Base-by-base conservation (phyloP, 2,888 invertebrate genomes). In the Andrena flavipes region DNA sequence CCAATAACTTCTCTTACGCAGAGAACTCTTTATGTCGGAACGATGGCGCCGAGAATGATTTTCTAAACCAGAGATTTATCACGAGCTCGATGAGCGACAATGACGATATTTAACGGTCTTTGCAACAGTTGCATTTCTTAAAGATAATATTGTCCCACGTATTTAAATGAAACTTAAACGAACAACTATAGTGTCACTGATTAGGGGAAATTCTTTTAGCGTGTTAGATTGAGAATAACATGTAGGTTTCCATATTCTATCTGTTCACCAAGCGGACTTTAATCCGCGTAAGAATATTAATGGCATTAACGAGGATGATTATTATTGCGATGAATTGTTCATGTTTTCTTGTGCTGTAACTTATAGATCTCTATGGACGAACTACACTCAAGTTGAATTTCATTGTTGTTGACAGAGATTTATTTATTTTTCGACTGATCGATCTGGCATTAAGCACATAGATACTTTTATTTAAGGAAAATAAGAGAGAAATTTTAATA, bases 21-120 rank as follows among this genome's bases (percentile, higher is more conserved):
- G 90, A 90, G 20, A 90, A 92, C 84, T 89, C 91, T 13, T 84
- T 92, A 10, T 91, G 91, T 59, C 88, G 91, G 4, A 91, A 86
- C 29, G 90, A 92, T 42, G 88, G 84, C 20, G 87, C 86, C 2
- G 91, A 93, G 23, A 90, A 91, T 42, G 92, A 92, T 87, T 88
- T 92, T 70, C 78, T 92, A 20, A 91, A 92, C 84, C 89, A 89
- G 74, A 89, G 90, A 29, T 93, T 90, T 59, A 90, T 92, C 56
- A 90, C 92, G 84, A 90, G 88, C 63, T 92, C 91, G 1, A 84
- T 91, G 82, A 93, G 92, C 76, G 92, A 93, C 82, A 93, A 91
- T 59, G 93, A 93, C 69, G 90, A 91, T 54, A 89, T 91, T 82
- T 91, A 89, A 88, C 83, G 62, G 78, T 78, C 75, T 72, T 78